A percentile compares a stretch with the other conserved stretches of the same genome.
Evolutionary conservation across 2,113 vertebrate species (phyloP).

Genomic region (Rhinoderma darwinii): DNA sequence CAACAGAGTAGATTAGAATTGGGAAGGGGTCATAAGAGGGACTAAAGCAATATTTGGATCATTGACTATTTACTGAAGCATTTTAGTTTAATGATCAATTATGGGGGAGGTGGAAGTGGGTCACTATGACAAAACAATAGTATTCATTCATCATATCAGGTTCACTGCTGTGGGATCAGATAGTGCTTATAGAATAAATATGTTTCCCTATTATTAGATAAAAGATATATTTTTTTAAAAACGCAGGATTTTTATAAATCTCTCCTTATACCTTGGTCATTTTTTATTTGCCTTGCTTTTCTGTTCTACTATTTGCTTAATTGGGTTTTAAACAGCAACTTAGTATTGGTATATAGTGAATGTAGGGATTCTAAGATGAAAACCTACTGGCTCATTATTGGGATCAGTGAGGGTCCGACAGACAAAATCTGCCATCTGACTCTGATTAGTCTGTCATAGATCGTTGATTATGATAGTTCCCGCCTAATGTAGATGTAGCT

Average conservation of each 20-base stretch:
- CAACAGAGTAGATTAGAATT: neutral
- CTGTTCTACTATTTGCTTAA: no score
- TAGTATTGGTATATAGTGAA: no score
- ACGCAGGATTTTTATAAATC: no score
- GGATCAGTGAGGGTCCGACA: neutral
- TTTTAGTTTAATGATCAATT: slow-evolving; percentile 5
- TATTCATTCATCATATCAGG: neutral
- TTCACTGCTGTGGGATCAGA: neutral
- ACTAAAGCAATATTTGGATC: neutral
- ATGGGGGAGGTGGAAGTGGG: neutral
- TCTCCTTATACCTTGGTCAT: no score
- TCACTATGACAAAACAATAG: neutral
- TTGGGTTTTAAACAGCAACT: no score
- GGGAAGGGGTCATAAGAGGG: neutral
- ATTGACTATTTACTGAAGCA: neutral
- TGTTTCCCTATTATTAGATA: neutral
- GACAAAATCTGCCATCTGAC: neutral
- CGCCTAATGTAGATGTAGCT: no score
- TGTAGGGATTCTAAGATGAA: no score
- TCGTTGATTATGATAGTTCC: neutral
- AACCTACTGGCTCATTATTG: neutral
- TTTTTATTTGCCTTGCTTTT: no score
- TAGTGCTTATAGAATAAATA: neutral
- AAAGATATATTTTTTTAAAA: no score
- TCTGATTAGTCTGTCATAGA: neutral